Base-by-base conservation (phyloP, 2,113 vertebrate genomes). In the Pteruthius melanotis region DNA sequence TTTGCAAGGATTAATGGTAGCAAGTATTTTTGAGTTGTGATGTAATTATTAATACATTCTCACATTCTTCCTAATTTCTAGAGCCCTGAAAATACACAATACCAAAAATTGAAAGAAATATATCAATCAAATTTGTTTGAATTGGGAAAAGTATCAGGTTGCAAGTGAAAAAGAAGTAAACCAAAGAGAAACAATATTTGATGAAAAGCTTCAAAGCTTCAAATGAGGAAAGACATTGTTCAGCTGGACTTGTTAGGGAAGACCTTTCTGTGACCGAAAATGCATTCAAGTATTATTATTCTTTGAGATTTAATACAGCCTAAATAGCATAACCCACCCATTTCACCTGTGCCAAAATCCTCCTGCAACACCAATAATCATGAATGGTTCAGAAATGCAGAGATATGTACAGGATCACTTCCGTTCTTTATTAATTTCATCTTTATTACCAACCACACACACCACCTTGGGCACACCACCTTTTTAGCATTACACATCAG, bases 1-100 rank as follows among this genome's bases (percentile, higher is more conserved):
- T 71, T 82, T 80, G 79, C 94, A 90, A 90, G 64, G 93, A 90
- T 35, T 64, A 87, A 93, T 15, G 42, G n/a, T 64, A 54, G 74
- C 22, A 78, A 91, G 26, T 83, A 49, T 57, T 70, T 87, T 54
- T 74, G 8, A 69, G 27, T 21, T 65, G 20, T 9, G 23, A 10
- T 35, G 13, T 11, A 64, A 20, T 71, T 84, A n/a, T 20, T 87
- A 69, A 69, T 35, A 53, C 3, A 40, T 40, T 66, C 10, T 39
- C 15, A 28, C 16, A 49, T 15, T 59, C 3, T 26, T 63, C 23
- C 27, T 64, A 7, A 68, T 53, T 90, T 85, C 57, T 82, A 91
- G 40, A 91, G 31, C 22, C 23, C 27, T 37, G 22, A 85, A 82
- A 11, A 77, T 63, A 70, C 4, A 45, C 30, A 60, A n/a, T 24